phyloP scores from a whole-genome alignment of 92 coral and sea anemone genomes.

The Ricordea florida region DNA sequence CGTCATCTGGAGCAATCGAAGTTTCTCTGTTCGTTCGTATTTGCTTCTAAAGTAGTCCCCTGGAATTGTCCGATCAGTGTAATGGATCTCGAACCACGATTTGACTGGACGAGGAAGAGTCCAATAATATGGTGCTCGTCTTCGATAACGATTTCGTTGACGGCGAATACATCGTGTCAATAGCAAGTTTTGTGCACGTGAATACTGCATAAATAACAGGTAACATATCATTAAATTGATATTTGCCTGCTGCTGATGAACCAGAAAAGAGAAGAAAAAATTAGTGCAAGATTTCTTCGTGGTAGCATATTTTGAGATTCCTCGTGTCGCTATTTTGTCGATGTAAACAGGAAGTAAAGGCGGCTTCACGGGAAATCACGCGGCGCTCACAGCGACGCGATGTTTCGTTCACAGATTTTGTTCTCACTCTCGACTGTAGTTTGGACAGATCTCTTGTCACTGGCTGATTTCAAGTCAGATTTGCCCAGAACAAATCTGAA shows the following conservation, averaged over 20 bases:
- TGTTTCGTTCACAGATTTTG: neutral
- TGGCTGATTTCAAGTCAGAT: too few species aligned
- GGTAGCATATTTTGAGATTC: conserved; percentile 29
- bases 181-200: conserved; percentile 17
- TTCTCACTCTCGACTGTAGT: too few species aligned
- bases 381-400: conserved; percentile 14
- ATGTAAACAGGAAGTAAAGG: neutral
- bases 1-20: too few species aligned
- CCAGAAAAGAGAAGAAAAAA: conserved; percentile 24
- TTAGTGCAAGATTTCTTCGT: conserved; percentile 75
- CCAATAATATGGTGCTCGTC: conserved; percentile 14
- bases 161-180: conserved; percentile 8
- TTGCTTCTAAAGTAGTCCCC: conserved; percentile 7
- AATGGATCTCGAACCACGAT: conserved; percentile 54
- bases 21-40: too few species aligned
- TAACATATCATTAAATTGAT: conserved; percentile 11
- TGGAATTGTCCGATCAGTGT: conserved; percentile 38
- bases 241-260: conserved; percentile 1
- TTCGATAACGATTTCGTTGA: conserved; percentile 7
- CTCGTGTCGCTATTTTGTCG: conserved; percentile 3
- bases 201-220: conserved; percentile 23
- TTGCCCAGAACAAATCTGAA: conserved; percentile 3
- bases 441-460: too few species aligned
- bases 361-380: conserved; percentile 5
- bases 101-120: neutral